Percentiles rank a stretch among this genome's conserved stretches.
Evolutionary conservation across 2,113 vertebrate species (phyloP).

Genomic region (Mohoua ochrocephala): DNA sequence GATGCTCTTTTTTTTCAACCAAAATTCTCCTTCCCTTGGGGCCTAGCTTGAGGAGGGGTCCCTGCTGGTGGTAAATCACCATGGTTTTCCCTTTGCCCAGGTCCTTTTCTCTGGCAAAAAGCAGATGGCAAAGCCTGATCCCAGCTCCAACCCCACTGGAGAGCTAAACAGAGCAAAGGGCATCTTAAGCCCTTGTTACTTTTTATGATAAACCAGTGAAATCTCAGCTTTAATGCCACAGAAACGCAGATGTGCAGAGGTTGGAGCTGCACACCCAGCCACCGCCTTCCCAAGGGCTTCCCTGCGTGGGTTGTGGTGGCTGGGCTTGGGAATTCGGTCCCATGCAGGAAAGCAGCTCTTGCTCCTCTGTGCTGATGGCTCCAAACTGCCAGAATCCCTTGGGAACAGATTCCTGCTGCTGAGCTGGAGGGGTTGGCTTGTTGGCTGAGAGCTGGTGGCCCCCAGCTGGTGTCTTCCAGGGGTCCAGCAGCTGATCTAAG

Average conservation of each 20-base stretch:
- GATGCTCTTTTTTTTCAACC: background rate
- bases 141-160: background rate
- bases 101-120: background rate
- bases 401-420: background rate
- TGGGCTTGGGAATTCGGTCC: background rate
- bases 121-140: background rate
- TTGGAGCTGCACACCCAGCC: background rate
- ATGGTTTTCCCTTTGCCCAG: background rate
- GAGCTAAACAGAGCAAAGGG: background rate
- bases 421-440: background rate
- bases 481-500: background rate
- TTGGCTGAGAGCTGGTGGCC: background rate
- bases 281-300: background rate
- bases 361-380: background rate
- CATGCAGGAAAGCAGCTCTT: background rate
- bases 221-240: background rate
- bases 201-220: background rate
- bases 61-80: background rate
- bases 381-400: background rate
- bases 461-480: background rate
- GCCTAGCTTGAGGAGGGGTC: background rate
- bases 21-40: background rate
- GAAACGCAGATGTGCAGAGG: background rate
- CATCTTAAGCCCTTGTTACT: background rate
- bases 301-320: fast-evolving